Conservation (phyloP, 1,140 invertebrate species). For the Gyrodactylus salaris region DNA sequence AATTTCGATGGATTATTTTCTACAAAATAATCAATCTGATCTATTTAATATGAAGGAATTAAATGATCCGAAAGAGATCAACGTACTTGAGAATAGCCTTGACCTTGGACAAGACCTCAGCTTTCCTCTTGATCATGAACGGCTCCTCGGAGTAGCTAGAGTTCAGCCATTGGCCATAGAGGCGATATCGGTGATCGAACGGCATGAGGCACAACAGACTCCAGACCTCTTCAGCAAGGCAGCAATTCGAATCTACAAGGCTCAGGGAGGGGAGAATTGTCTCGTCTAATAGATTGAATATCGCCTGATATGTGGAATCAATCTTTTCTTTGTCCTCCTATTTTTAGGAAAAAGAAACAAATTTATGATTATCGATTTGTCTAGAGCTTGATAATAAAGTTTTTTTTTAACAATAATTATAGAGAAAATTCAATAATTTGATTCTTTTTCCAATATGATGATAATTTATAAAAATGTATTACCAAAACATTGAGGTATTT, state of each 20-base stretch:
- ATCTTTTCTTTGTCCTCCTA: neutral
- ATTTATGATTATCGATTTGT: too few relatives aligned
- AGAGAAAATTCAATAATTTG: too few relatives aligned
- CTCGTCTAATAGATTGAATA: slow-evolving; percentile 44
- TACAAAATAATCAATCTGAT: too few relatives aligned
- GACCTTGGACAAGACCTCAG: neutral
- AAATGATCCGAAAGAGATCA: neutral
- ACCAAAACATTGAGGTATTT: too few relatives aligned
- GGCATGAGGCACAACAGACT: slow-evolving; percentile 46
- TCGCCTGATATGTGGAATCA: slow-evolving; percentile 23
- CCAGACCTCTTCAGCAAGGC: slow-evolving; percentile 64
- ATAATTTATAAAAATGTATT: too few relatives aligned
- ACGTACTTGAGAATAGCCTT: neutral
- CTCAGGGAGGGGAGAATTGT: slow-evolving; percentile 47
- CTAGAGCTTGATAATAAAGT: too few relatives aligned
- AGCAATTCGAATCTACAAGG: slow-evolving; percentile 55
- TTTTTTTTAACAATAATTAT: too few relatives aligned
- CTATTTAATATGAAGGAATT: neutral
- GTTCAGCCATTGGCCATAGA: neutral
- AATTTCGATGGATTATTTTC: too few relatives aligned
- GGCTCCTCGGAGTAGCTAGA: neutral
- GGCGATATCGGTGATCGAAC: slow-evolving; percentile 35
- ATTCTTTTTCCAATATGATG: too few relatives aligned
- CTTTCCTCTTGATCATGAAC: neutral
- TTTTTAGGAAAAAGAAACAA: neutral